Percentiles rank a stretch among this genome's conserved stretches.
Evolutionary conservation across 2,797 vertebrate genomes (phyloP).

Genomic region (Champsocephalus esox): DNA sequence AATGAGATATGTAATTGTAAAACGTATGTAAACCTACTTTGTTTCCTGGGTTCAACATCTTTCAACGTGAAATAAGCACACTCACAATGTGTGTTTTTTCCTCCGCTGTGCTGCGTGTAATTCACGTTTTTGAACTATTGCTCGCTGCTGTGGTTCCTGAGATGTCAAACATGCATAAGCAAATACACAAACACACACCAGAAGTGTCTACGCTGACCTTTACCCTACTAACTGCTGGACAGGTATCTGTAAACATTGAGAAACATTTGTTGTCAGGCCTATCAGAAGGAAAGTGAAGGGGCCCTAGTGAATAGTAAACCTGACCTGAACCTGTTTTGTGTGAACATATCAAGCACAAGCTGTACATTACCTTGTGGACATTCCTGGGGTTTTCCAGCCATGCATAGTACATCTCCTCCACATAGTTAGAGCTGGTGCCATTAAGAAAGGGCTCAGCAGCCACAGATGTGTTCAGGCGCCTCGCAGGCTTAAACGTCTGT

Average conservation of each 20-base stretch:
- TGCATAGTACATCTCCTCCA: constrained; percentile 96
- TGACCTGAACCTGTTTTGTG: not conserved
- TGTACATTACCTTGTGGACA: constrained; percentile 94
- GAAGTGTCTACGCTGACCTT: constrained; percentile 34
- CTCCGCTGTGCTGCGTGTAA: not conserved
- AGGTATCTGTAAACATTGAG: not conserved
- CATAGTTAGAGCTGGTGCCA: constrained; percentile 94
- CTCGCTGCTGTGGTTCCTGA: not conserved
- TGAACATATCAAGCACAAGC: not conserved
- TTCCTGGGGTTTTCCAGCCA: constrained; percentile 96
- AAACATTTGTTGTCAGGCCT: not conserved
- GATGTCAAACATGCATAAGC: constrained; percentile 10
- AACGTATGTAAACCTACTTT: not conserved
- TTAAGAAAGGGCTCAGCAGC: constrained; percentile 93
- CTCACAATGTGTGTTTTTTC: not conserved
- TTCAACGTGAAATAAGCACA: not conserved
- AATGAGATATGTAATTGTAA: not conserved
- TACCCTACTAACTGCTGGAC: constrained; percentile 10
- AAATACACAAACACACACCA: constrained; percentile 2
- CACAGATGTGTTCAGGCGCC: constrained; percentile 85
- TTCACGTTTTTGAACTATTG: not conserved
- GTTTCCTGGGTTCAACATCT: not conserved
- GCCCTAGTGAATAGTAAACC: not conserved
- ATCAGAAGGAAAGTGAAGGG: not conserved
- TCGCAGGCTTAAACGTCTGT: constrained; percentile 87